These are phyloP conservation scores for Vanessa cardui DNA, from an alignment of 2,888 invertebrate genomes.

Conservation along the genomic window DNA sequence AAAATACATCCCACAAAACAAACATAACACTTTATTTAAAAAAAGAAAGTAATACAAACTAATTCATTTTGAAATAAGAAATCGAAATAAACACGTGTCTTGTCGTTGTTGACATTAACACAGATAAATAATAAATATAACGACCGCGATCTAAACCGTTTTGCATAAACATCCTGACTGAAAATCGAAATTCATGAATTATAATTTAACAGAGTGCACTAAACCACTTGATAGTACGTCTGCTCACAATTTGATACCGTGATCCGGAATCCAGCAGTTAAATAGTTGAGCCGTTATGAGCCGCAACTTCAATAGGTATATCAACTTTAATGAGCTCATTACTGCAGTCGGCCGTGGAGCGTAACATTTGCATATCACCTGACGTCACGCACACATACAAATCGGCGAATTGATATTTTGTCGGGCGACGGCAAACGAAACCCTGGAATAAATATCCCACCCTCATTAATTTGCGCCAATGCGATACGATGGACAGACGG, in stretches of 20 bases:
- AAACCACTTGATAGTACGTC: conserved; percentile 23
- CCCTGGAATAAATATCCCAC: conserved; percentile 77
- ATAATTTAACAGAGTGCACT: conserved; percentile 26
- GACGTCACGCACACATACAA: conserved; percentile 43
- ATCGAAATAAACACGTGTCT: background rate
- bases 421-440: conserved; percentile 62
- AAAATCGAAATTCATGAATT: conserved; percentile 12
- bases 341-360: conserved; percentile 47
- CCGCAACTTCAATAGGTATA: conserved; percentile 49
- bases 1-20: background rate
- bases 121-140: background rate
- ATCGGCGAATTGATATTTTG: conserved; percentile 63
- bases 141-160: background rate
- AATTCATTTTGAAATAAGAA: background rate
- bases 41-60: background rate
- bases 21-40: background rate
- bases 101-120: background rate
- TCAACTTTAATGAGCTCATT: conserved; percentile 63
- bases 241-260: conserved; percentile 39
- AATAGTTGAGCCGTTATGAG: conserved; percentile 46
- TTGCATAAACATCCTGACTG: background rate
- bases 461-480: conserved; percentile 81
- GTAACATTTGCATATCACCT: conserved; percentile 58
- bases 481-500: conserved; percentile 70
- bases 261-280: conserved; percentile 40